A percentile compares a stretch with the other conserved stretches of the same genome.
These are phyloP conservation scores for Leptopterna dolabrata DNA, from an alignment of 2,888 invertebrate genomes.

Conservation along the genomic window DNA sequence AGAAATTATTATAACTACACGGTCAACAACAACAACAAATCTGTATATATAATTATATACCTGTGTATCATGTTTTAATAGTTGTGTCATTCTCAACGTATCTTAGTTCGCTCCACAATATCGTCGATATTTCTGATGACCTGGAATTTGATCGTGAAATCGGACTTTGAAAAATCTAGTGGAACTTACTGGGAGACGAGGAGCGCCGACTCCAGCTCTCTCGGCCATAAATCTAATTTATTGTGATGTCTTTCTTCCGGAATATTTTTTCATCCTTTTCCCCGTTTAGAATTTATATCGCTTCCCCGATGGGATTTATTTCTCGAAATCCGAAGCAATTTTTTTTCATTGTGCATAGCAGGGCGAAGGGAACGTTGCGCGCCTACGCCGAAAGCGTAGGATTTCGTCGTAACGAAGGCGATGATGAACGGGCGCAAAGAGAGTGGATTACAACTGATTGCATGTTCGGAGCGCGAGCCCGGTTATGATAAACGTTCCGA, in stretches of 20 bases:
- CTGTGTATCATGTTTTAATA: no score
- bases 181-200: no score
- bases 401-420: constrained; percentile 21
- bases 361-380: background rate
- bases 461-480: background rate
- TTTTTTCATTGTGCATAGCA: background rate
- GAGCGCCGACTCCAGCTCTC: background rate
- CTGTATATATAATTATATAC: no score
- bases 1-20: no score
- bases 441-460: constrained; percentile 26
- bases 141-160: no score
- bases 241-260: constrained; percentile 45
- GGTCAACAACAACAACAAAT: no score
- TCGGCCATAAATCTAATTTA: constrained; percentile 34
- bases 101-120: no score
- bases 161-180: no score
- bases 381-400: constrained; percentile 24
- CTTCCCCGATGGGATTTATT: constrained; percentile 23
- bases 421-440: constrained; percentile 29
- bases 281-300: constrained; percentile 23
- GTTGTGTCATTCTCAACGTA: no score
- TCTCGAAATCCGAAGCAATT: constrained; percentile 34
- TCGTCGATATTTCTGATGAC: no score
- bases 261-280: background rate
- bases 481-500: background rate